Base-by-base conservation (phyloP, 2,888 invertebrate genomes). In the Entomobrya multifasciata region DNA sequence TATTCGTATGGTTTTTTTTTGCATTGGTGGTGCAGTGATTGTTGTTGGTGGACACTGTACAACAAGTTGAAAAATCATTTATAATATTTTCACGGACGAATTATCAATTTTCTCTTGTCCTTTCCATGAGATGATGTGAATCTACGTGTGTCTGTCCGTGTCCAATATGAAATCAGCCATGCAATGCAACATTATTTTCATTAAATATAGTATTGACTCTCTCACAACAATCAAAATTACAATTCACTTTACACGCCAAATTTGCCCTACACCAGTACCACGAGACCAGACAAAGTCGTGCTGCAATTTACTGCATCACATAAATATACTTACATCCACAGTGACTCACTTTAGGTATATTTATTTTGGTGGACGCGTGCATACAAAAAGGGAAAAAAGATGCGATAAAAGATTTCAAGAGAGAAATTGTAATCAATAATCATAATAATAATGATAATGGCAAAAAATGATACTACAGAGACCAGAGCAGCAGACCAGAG, bases 341-440 rank as follows among this genome's bases (percentile, higher is more conserved):
- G 30, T 74, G 74, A 74, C 74, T 74, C 74, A 74, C 74, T 27
- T 27, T 49, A 22, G 49, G 17, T 30, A n/a, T 41, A 44, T 70
- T 57, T 36, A 41, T 60, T 77, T 77, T 25, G 57, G 41, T 72
- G 74, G 30, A 52, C 74, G 74, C 74, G 74, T 74, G 74, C 74
- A 74, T 74, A 55, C 30, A 15, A 55, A 77, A 60, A 77, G 77
- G 60, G 41, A 77, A 60, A 77, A 60, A 60, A 17, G 78, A 62
- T 62, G 36, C 44, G 60, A 60, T 65, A 65, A 17, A 47, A 49
- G 47, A 55, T 74, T 74, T 55, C 36, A 11, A n/a, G n/a, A 49
- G 55, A 52, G 41, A 80, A 67, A 77, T 60, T 77, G 77, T 77
- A 77, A 77, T 77, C 77, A 77, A 77, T 77, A 77, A 77, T 77